Evolutionary conservation across 92 coral and sea anemone genomes (phyloP).

Genomic region (Heteractis magnifica): DNA sequence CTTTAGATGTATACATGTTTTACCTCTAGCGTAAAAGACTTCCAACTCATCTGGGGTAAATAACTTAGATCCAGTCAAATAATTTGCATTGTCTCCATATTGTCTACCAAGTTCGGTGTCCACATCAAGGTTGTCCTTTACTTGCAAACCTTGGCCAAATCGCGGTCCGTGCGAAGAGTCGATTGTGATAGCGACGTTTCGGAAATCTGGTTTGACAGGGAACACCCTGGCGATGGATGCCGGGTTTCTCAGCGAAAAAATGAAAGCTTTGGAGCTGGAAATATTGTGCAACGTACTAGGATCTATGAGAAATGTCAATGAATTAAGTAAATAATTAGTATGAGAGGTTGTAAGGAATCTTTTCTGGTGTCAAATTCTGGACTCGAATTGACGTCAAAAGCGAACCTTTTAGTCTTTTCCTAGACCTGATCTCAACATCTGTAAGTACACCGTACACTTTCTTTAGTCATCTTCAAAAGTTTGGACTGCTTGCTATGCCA

Average conservation of each 20-base stretch:
- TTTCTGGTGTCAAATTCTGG: no score
- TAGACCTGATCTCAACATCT: no score
- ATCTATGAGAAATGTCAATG: neutral
- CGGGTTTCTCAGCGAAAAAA: slow-evolving; percentile 35
- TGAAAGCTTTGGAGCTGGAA: slow-evolving; percentile 49
- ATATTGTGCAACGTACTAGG: neutral
- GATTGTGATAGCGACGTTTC: slow-evolving; percentile 29
- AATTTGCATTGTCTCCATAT: slow-evolving; percentile 16
- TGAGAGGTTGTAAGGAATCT: no score
- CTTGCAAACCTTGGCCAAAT: slow-evolving; percentile 20
- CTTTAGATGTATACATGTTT: neutral
- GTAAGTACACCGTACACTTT: no score
- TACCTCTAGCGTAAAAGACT: slow-evolving; percentile 42
- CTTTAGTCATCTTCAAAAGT: no score
- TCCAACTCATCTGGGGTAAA: slow-evolving; percentile 45
- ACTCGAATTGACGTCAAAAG: no score
- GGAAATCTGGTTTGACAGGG: slow-evolving; percentile 6
- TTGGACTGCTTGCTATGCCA: no score
- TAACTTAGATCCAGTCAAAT: slow-evolving; percentile 17
- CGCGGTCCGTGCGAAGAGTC: slow-evolving; percentile 25
- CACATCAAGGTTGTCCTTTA: neutral
- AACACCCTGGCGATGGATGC: slow-evolving; percentile 5
- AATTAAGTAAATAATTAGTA: no score
- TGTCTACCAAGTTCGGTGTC: slow-evolving; percentile 22
- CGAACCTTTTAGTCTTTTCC: no score